phyloP scores from a whole-genome alignment of 1,140 invertebrate species.

The Rhopalosiphum padi region DNA sequence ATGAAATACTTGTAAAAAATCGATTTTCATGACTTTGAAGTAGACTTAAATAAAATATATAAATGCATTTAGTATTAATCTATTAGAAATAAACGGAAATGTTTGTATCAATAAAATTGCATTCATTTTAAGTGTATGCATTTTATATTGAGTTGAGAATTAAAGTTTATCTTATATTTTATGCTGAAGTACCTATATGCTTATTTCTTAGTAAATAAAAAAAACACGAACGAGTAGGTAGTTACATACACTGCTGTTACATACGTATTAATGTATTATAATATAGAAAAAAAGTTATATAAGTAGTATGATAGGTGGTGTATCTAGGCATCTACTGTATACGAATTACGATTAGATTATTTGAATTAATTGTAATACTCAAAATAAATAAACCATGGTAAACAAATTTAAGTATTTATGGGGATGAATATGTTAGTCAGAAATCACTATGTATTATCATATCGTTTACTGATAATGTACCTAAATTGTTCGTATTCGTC shows the following conservation, averaged over 20 bases:
- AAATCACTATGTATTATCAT: background rate
- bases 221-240: background rate
- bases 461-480: background rate
- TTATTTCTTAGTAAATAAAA: background rate
- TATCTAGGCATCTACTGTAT: background rate
- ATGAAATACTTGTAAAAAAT: background rate
- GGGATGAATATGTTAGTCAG: background rate
- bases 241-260: background rate
- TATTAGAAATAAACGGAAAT: background rate
- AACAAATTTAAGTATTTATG: background rate
- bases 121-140: background rate
- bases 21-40: background rate
- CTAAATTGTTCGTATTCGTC: background rate
- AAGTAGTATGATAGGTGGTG: background rate
- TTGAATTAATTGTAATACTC: background rate
- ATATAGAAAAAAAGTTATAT: background rate
- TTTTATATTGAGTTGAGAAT: background rate
- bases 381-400: too few relatives aligned
- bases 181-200: background rate
- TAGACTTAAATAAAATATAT: background rate
- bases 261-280: too few relatives aligned
- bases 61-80: background rate
- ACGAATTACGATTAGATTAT: background rate
- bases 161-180: background rate
- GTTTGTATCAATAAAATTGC: background rate